Percentiles rank a stretch among this genome's conserved stretches.
These are phyloP conservation scores for Lutraria rhynchaena DNA, from an alignment of 1,140 invertebrate genomes.

Conservation along the genomic window DNA sequence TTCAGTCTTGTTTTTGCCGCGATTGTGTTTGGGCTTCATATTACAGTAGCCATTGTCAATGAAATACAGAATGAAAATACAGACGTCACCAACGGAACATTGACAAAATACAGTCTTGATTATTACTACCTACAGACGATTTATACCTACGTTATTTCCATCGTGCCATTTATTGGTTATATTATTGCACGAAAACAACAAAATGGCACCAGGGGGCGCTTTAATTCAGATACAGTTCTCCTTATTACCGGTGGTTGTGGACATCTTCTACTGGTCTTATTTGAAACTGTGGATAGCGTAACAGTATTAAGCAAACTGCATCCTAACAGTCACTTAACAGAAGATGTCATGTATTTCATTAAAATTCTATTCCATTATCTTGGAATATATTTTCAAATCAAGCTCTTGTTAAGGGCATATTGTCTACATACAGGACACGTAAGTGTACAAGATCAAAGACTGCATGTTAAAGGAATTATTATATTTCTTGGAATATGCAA, in stretches of 20 bases:
- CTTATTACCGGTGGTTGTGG: background rate
- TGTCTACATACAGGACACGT: background rate
- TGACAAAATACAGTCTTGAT: background rate
- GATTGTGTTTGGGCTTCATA: no score
- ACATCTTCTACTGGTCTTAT: background rate
- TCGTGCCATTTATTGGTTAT: slow-evolving; percentile 6
- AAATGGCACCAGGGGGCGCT: background rate
- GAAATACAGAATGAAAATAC: no score
- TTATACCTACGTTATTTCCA: slow-evolving; percentile 1
- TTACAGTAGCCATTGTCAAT: no score
- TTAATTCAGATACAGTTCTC: background rate
- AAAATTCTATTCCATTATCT: slow-evolving; percentile 19
- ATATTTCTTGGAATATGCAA: slow-evolving; percentile 9
- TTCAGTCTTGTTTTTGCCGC: no score
- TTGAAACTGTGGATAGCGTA: slow-evolving; percentile 4
- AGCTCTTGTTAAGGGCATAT: background rate
- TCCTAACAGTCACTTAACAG: background rate
- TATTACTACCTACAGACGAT: background rate
- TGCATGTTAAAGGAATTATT: background rate
- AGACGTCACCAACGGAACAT: no score
- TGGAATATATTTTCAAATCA: background rate
- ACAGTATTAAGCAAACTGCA: background rate
- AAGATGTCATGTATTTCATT: background rate
- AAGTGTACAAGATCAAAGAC: background rate
- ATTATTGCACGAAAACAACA: background rate